These are phyloP conservation scores for Cephalopholis sonnerati DNA, from an alignment of 2,113 vertebrate species.

Conservation along the genomic window DNA sequence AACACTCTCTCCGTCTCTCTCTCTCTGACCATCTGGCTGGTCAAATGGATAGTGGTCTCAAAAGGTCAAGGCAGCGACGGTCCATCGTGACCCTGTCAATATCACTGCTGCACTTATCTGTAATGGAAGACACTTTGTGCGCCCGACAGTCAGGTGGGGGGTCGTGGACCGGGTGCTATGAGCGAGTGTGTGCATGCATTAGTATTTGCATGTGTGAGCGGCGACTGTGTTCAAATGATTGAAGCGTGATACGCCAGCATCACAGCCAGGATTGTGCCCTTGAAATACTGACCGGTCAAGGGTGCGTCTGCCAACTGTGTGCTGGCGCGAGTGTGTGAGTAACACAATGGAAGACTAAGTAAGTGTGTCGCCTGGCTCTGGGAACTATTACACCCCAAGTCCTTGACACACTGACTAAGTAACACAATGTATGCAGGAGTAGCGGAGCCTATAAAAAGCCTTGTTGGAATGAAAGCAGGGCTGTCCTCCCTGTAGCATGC, in stretches of 20 bases:
- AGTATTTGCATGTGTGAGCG: slow-evolving; percentile 33
- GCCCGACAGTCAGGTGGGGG: slow-evolving; percentile 48
- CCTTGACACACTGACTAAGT: slow-evolving; percentile 71
- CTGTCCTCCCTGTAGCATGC: slow-evolving; percentile 50
- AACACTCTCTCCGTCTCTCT: slow-evolving; percentile 17
- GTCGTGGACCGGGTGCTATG: background rate
- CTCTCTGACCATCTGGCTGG: slow-evolving; percentile 65
- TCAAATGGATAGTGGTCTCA: slow-evolving; percentile 50
- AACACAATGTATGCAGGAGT: slow-evolving; percentile 47
- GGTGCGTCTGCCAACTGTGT: slow-evolving; percentile 53
- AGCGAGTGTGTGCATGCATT: slow-evolving; percentile 16
- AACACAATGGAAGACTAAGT: slow-evolving; percentile 32
- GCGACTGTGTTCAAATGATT: slow-evolving; percentile 39
- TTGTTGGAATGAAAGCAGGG: slow-evolving; percentile 56
- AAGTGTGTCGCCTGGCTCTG: slow-evolving; percentile 64
- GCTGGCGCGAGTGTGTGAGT: slow-evolving; percentile 29
- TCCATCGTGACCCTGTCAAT: slow-evolving; percentile 68
- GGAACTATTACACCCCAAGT: slow-evolving; percentile 53
- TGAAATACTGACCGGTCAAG: slow-evolving; percentile 57
- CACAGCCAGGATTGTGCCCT: slow-evolving; percentile 52
- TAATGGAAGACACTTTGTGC: slow-evolving; percentile 74
- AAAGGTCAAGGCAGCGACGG: slow-evolving; percentile 62
- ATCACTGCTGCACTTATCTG: slow-evolving; percentile 74
- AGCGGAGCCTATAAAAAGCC: slow-evolving; percentile 72
- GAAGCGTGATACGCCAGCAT: slow-evolving; percentile 31